Base-by-base conservation (phyloP, 2,113 vertebrate genomes). In the Strix uralensis region DNA sequence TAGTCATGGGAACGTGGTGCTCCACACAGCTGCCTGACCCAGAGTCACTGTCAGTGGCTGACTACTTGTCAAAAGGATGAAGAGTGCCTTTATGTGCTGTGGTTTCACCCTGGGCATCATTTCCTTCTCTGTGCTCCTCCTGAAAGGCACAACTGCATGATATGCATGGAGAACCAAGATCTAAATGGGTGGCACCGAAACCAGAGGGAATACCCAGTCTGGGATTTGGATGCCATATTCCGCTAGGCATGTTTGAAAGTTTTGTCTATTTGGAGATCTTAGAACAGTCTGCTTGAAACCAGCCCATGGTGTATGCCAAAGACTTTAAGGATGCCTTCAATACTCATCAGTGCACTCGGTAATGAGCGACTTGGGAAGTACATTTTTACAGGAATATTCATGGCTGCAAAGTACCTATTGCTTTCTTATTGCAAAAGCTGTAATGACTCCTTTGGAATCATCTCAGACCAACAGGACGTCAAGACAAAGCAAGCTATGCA, bases 11-110 rank as follows among this genome's bases (percentile, higher is more conserved):
- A 91, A 58, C 3, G 6, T 22, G 44, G 61, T 23, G 38, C 73
- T 92, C 42, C 57, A 40, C 86, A 61, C 52, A 89, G 52, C 51
- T 87, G n/a, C 59, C 51, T 74, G 77, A 84, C 65, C 59, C 69
- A 87, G n/a, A 78, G 32, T 70, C 63, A 62, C n/a, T 63, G 15
- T 32, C 34, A 36, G 54, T 34, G 44, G 32, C 74, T 58, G 18
- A 66, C 58, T 59, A 23, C 55, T 34, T 81, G 20, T 57, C 90
- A 77, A 84, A 11, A 57, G 34, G n/a, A 58, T 34, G 36, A 81
- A 62, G 14, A 55, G 15, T 15, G 11, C 15, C 69, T 71, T 23
- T 30, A 23, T 15, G 19, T 8, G 12, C 63, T 40, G n/a, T 25
- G 11, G 16, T 49, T 85, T 94, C 84, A 90, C 22, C 15, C 15